Evolutionary conservation across 1,140 invertebrate species (phyloP), one percentile per base, ranked within the genome.

Genomic region (Laupala kohalensis): DNA sequence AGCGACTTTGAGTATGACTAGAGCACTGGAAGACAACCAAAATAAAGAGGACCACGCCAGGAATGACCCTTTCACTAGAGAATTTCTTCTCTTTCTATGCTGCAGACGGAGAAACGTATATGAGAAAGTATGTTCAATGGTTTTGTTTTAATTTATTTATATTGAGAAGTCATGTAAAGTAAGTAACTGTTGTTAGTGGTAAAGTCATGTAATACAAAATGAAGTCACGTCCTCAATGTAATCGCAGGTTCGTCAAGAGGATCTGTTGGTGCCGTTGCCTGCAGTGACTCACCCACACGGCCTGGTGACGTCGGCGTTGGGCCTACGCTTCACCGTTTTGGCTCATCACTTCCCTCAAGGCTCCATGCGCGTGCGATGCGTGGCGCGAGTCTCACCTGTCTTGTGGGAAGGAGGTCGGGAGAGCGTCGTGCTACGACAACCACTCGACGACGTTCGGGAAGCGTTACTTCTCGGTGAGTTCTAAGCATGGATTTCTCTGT

Each of bases 361-460:
- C 67, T 82, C 80, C 13, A 85, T 87, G 83, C 82, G 81, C 72
- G 83, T 86, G 28, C 83, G 85, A 75, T 87, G 37, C 37, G 78
- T 86, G 53, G 85, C 86, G 6, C 84, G 82, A 69, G 79, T 87
- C 74, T 85, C 85, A 4, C 84, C 85, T 4, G 80, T 84, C 3
- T 77, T 86, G 23, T 86, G 85, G 84, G 80, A 82, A 73, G 82
- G 82, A n/a, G 84, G 84, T 75, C 80, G 80, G 72, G 83, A 86
- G 74, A 84, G 81, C 72, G 80, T 84, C 1, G 79, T 86, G 1
- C 84, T 84, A 67, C 82, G 82, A 70, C 76, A 81, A 67, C 78
- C 79, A 25, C 83, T 82, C n/a, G 83, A 82, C 66, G 84, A 85
- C 76, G 29, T 70, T 3, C 79, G 85, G 72, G 85, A 86, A 76